These are phyloP conservation scores for Andricus grossulariae DNA, from an alignment of 1,140 invertebrate genomes.

Conservation along the genomic window DNA sequence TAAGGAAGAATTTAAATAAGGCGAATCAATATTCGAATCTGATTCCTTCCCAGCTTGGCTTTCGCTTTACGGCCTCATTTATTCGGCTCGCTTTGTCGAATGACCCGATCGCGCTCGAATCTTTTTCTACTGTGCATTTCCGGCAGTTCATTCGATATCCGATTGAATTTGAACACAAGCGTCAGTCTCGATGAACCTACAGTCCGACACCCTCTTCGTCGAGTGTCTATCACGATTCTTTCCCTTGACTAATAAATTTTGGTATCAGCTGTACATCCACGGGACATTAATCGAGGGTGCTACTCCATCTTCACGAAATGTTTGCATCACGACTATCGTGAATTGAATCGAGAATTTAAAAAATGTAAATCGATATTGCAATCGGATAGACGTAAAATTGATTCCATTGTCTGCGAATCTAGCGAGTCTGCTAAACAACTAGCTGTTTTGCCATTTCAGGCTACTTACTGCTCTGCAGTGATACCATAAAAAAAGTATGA, in stretches of 20 bases:
- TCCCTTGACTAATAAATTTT: constrained; percentile 30
- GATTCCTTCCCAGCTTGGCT: constrained; percentile 61
- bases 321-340: constrained; percentile 20
- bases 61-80: constrained; percentile 65
- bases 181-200: constrained; percentile 28
- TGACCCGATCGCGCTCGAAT: constrained; percentile 55
- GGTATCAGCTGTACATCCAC: constrained; percentile 23
- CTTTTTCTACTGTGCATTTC: constrained; percentile 49
- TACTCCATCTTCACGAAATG: constrained; percentile 25
- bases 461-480: too few relatives aligned
- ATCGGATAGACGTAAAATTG: constrained; percentile 26
- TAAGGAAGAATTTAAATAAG: constrained; percentile 74
- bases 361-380: constrained; percentile 26
- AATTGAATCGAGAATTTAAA: constrained; percentile 22
- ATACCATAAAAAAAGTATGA: too few relatives aligned
- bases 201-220: not conserved
- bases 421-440: not conserved
- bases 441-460: not conserved
- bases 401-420: constrained; percentile 17
- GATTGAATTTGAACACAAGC: constrained; percentile 50
- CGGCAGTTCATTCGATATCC: constrained; percentile 51
- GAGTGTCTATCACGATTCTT: constrained; percentile 23
- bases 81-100: constrained; percentile 67
- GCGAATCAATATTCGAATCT: constrained; percentile 75
- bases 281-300: constrained; percentile 29